A percentile compares a stretch with the other conserved stretches of the same genome.
These are phyloP conservation scores for Toxostoma redivivum DNA, from an alignment of 2,113 vertebrate genomes.

Conservation along the genomic window DNA sequence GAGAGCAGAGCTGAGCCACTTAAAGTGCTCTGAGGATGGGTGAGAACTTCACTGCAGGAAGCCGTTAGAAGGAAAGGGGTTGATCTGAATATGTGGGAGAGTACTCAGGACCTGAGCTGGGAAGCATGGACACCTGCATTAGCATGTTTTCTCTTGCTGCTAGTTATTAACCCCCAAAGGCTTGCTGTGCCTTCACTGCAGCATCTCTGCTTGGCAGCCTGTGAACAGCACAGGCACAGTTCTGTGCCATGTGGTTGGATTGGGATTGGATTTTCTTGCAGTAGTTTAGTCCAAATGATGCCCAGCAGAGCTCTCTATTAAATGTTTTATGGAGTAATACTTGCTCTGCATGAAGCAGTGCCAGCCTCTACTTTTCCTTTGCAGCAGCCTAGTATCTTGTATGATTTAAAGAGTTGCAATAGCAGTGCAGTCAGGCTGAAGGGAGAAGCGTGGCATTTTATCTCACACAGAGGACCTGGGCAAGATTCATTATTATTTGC, in stretches of 20 bases:
- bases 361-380: neutral
- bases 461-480: neutral
- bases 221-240: neutral
- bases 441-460: neutral
- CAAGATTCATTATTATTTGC: neutral
- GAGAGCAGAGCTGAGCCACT: neutral
- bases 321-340: conserved; percentile 43
- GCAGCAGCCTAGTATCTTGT: neutral
- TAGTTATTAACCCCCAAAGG: neutral
- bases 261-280: conserved; percentile 15
- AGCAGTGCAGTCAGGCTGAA: neutral
- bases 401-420: neutral
- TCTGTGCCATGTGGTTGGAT: neutral
- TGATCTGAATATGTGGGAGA: neutral
- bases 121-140: neutral
- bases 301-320: conserved; percentile 53
- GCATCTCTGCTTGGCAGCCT: neutral
- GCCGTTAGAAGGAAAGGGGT: neutral
- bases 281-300: conserved; percentile 42
- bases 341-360: neutral
- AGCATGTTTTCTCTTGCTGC: neutral
- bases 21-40: neutral
- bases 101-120: neutral
- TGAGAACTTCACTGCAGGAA: neutral
- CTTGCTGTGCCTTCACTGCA: neutral